These are phyloP conservation scores for Ennomos fuscantarius DNA, from an alignment of 2,888 invertebrate genomes.

Conservation along the genomic window DNA sequence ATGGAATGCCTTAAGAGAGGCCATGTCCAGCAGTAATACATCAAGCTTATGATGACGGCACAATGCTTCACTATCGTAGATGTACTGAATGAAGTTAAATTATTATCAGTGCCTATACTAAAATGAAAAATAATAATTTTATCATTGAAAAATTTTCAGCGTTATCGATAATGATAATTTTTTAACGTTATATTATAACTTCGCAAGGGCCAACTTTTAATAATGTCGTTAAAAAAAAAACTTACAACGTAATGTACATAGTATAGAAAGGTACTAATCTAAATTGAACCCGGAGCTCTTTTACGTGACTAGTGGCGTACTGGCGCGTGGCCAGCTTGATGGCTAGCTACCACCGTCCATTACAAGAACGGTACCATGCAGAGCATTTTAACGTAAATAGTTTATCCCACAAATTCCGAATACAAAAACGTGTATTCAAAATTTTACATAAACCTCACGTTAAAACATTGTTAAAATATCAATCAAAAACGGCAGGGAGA, in stretches of 20 bases:
- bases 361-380: slow-evolving; percentile 14
- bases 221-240: no score
- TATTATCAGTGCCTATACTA: no score
- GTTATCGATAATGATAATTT: no score
- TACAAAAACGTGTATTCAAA: slow-evolving; percentile 19
- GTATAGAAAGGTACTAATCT: background rate
- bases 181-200: no score
- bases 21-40: no score
- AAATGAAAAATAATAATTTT: no score
- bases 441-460: slow-evolving; percentile 1
- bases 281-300: slow-evolving; percentile 14
- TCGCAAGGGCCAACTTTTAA: no score
- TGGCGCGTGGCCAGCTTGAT: slow-evolving; percentile 22
- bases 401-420: slow-evolving; percentile 4
- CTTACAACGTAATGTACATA: background rate
- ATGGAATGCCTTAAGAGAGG: no score
- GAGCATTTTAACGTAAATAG: slow-evolving; percentile 12
- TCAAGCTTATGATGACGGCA: no score
- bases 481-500: slow-evolving; percentile 20
- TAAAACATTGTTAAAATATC: slow-evolving; percentile 21
- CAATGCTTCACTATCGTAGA: no score
- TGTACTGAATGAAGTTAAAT: no score
- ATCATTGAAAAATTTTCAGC: no score
- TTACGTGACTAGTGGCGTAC: slow-evolving; percentile 22
- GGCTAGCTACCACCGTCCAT: slow-evolving; percentile 12